Conservation (phyloP, 2,888 invertebrate genomes). For the Gastrophysa polygoni region DNA sequence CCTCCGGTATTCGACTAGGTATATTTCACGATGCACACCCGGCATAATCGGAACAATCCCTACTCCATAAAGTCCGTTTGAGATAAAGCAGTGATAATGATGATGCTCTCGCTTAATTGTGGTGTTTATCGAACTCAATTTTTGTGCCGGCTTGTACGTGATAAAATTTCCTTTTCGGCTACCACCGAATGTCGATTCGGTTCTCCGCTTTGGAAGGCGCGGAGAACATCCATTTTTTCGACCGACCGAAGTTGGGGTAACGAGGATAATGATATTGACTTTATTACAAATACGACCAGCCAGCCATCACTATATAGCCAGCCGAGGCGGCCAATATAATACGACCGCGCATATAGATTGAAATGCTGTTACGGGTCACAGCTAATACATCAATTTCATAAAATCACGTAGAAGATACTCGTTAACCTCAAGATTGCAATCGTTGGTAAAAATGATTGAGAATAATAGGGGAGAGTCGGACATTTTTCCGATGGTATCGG, state of each 20-base stretch:
- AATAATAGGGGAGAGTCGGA: background rate
- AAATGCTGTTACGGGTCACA: background rate
- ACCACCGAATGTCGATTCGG: background rate
- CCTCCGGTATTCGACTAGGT: no score
- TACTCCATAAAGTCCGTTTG: no score
- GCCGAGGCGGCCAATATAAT: background rate
- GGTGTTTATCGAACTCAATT: background rate
- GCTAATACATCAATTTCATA: constrained; percentile 1
- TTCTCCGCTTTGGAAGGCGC: background rate
- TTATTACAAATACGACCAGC: no score
- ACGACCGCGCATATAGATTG: background rate
- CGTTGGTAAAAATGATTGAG: background rate
- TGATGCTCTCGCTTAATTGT: no score
- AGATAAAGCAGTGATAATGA: no score
- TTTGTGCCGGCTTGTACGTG: background rate
- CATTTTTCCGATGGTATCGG: background rate
- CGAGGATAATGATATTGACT: background rate
- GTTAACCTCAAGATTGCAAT: background rate
- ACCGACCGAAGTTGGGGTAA: background rate
- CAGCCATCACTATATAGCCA: no score
- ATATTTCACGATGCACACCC: no score
- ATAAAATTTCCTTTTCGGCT: background rate
- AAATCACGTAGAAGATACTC: constrained; percentile 1
- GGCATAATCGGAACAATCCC: no score
- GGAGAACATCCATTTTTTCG: background rate